A percentile compares a stretch with the other conserved stretches of the same genome.
Evolutionary conservation across 1,140 invertebrate species (phyloP).

Genomic region (Triops cancriformis): DNA sequence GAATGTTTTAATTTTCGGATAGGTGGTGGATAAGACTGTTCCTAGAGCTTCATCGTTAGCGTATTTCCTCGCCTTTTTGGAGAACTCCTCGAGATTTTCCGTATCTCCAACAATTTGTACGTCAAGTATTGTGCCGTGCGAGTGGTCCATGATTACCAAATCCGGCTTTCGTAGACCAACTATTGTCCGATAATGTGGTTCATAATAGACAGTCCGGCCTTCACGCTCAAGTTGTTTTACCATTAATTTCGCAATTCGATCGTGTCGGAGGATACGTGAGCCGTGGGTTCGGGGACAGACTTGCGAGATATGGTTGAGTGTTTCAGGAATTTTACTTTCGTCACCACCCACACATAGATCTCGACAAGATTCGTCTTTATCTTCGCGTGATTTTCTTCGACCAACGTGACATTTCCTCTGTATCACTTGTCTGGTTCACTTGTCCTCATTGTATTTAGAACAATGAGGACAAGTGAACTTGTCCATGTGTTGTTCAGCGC

Average conservation of each 20-base stretch:
- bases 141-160: background rate
- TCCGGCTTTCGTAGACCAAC: background rate
- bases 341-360: too few species aligned
- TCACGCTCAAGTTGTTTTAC: background rate
- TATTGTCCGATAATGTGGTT: background rate
- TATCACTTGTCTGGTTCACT: too few species aligned
- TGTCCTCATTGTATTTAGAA: too few species aligned
- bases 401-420: too few species aligned
- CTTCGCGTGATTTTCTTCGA: too few species aligned
- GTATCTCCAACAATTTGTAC: background rate
- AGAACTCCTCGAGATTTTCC: background rate
- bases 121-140: background rate
- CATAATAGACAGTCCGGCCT: background rate
- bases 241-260: background rate
- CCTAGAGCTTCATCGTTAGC: background rate
- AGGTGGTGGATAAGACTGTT: background rate
- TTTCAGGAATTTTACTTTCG: too few species aligned
- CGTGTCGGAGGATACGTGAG: background rate
- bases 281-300: background rate
- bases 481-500: too few species aligned
- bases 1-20: background rate
- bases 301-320: background rate
- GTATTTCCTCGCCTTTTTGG: background rate
- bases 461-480: too few species aligned
- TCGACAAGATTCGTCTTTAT: too few species aligned